These are phyloP conservation scores for Cinclus cinclus DNA, from an alignment of 2,113 vertebrate species.

Conservation along the genomic window DNA sequence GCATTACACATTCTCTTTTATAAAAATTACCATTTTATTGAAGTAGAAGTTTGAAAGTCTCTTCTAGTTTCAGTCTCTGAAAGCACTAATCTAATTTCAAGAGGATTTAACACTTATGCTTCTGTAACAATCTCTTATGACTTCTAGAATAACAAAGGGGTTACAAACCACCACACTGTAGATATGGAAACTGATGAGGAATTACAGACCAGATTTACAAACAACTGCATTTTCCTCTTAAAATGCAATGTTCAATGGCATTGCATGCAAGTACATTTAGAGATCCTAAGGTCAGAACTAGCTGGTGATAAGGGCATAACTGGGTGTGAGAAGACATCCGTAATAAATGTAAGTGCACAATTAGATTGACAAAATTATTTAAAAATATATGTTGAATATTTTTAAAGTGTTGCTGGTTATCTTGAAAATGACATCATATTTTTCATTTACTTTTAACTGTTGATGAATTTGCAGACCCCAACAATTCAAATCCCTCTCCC, in stretches of 20 bases:
- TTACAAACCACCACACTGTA: background rate
- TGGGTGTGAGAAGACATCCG: background rate
- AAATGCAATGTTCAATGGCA: background rate
- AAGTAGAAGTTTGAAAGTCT: constrained; percentile 16
- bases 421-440: background rate
- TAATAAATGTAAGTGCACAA: background rate
- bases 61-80: constrained; percentile 1
- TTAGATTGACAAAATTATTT: background rate
- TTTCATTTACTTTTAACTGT: background rate
- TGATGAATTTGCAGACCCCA: background rate
- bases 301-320: background rate
- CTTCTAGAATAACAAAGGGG: background rate
- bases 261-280: background rate
- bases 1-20: background rate
- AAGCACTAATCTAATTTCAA: constrained; percentile 27
- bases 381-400: background rate
- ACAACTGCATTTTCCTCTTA: background rate
- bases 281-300: background rate
- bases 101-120: constrained; percentile 7
- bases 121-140: background rate
- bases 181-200: background rate
- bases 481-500: background rate
- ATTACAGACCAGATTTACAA: background rate
- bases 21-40: constrained; percentile 19
- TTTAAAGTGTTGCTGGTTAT: background rate